Percentiles rank a stretch among this genome's conserved stretches.
Evolutionary conservation across 2,113 vertebrate species (phyloP).

Genomic region (Accipiter virgatus): DNA sequence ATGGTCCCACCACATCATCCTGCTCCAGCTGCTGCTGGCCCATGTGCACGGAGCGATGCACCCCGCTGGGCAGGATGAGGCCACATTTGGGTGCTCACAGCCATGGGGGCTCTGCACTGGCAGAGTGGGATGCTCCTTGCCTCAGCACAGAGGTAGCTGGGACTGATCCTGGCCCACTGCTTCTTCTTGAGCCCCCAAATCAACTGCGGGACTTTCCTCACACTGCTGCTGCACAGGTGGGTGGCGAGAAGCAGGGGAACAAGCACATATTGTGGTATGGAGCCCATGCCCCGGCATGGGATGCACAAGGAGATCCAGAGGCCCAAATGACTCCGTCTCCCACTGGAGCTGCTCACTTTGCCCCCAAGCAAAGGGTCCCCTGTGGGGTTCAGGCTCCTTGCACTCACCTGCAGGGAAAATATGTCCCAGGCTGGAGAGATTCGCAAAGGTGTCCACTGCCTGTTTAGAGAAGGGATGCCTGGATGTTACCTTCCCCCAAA

Average conservation of each 20-base stretch:
- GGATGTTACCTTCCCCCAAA: background rate
- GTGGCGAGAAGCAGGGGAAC: background rate
- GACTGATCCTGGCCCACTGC: background rate
- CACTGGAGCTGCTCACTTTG: accelerated
- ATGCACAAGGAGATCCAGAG: background rate
- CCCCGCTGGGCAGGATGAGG: background rate
- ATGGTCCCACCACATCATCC: background rate
- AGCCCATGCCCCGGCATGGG: background rate
- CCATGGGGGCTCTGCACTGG: background rate
- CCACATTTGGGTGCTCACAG: background rate
- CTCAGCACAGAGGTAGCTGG: background rate
- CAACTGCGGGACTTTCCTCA: background rate
- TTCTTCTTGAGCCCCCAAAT: background rate
- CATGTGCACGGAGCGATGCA: accelerated
- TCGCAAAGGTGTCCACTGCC: background rate
- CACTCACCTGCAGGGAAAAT: background rate
- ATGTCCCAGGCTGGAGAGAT: background rate
- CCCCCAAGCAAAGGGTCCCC: accelerated
- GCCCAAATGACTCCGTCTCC: background rate
- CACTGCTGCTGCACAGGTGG: background rate
- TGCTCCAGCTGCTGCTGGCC: background rate
- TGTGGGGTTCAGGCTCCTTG: background rate
- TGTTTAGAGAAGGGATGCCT: background rate
- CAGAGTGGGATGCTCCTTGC: background rate
- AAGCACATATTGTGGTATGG: accelerated